These are phyloP conservation scores for Chaenocephalus aceratus DNA, from an alignment of 2,113 vertebrate genomes.

Conservation along the genomic window DNA sequence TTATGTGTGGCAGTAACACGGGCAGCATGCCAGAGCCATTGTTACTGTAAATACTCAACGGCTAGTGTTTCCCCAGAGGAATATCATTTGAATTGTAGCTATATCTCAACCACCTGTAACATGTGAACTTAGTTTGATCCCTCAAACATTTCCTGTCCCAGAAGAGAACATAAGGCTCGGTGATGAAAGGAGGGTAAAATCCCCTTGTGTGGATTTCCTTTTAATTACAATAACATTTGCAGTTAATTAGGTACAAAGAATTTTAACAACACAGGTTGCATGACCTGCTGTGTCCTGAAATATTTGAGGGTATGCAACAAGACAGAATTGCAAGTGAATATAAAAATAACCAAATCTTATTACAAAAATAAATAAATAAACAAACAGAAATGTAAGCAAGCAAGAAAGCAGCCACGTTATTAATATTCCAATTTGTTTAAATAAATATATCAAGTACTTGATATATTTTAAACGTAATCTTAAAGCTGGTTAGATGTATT, in stretches of 20 bases:
- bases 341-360: neutral
- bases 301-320: conserved; percentile 21
- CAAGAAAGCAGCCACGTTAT: neutral
- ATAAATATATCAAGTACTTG: too few relatives aligned
- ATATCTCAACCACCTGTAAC: conserved; percentile 77
- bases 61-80: conserved; percentile 52
- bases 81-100: conserved; percentile 64
- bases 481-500: neutral
- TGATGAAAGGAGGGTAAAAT: conserved; percentile 63
- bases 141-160: conserved; percentile 70
- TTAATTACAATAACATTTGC: conserved; percentile 67
- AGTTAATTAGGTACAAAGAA: conserved; percentile 62
- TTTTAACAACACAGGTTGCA: conserved; percentile 45
- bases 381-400: neutral
- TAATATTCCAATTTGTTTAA: neutral
- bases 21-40: conserved; percentile 71
- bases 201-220: conserved; percentile 55
- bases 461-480: too few relatives aligned
- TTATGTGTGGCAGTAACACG: conserved; percentile 45
- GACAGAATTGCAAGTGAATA: neutral
- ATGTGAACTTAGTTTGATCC: conserved; percentile 76
- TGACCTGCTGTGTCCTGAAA: conserved; percentile 23
- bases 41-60: conserved; percentile 71
- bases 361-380: neutral
- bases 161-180: conserved; percentile 55